Conservation (phyloP, 1,140 invertebrate species). For the Diprion similis region DNA sequence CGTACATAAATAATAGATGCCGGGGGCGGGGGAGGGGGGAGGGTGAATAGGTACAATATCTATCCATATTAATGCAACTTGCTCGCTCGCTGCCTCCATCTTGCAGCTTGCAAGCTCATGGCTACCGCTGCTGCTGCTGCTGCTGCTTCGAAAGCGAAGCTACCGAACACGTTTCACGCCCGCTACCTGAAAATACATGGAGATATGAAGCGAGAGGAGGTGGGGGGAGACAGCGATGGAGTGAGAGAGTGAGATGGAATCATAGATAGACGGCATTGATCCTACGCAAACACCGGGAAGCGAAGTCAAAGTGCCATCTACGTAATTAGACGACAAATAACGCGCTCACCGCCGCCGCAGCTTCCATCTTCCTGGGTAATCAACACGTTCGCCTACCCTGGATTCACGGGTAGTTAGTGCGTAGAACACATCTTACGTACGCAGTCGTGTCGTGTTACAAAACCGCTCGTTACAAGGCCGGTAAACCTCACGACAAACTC, state of each 20-base stretch:
- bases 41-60: constrained; percentile 7
- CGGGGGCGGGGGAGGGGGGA: background rate
- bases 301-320: constrained; percentile 10
- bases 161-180: constrained; percentile 9
- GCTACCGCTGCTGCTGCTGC: background rate
- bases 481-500: no score
- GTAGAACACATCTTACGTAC: no score
- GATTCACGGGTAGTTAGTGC: background rate
- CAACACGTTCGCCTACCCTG: background rate
- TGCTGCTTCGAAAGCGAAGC: background rate
- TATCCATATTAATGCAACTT: constrained; percentile 12
- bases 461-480: no score
- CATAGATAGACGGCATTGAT: background rate
- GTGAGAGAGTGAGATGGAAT: background rate
- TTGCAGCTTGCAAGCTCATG: background rate
- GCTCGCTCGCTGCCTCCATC: background rate
- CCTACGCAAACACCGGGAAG: constrained; percentile 5
- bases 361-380: background rate
- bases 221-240: background rate
- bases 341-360: background rate
- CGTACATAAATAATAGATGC: constrained; percentile 10
- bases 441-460: no score
- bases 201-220: background rate
- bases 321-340: constrained; percentile 16
- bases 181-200: background rate